A percentile compares a stretch with the other conserved stretches of the same genome.
These are phyloP conservation scores for Phylloscopus collybita DNA, from an alignment of 2,797 vertebrate species.

Conservation along the genomic window DNA sequence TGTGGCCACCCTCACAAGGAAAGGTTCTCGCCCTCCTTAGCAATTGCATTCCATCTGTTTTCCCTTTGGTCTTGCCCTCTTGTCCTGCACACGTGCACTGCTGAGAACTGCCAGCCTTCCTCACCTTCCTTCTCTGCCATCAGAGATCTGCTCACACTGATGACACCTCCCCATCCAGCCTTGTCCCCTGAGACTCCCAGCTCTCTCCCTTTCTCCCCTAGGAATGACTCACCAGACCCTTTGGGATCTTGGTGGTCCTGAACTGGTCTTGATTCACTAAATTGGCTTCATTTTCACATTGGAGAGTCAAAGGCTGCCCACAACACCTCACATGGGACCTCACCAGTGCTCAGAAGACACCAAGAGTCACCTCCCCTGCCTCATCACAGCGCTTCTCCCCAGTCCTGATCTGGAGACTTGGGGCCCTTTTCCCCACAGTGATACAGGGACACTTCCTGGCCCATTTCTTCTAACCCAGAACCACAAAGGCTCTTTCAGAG, in stretches of 20 bases:
- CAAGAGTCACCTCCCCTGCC: background rate
- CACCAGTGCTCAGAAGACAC: background rate
- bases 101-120: too few species aligned
- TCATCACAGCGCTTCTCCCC: background rate
- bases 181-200: background rate
- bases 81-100: accelerated
- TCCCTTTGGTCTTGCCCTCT: too few species aligned
- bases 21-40: too few species aligned
- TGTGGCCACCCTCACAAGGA: accelerated
- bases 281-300: background rate
- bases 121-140: background rate
- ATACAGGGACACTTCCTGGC: background rate
- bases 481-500: background rate
- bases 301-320: accelerated
- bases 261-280: background rate
- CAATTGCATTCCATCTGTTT: too few species aligned
- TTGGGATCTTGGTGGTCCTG: background rate
- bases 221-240: background rate
- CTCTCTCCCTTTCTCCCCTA: too few species aligned
- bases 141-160: background rate
- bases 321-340: background rate
- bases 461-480: background rate
- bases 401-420: accelerated
- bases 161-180: too few species aligned
- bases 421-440: background rate